Conservation (phyloP, 2,888 invertebrate genomes). For the Anodontia alba region DNA sequence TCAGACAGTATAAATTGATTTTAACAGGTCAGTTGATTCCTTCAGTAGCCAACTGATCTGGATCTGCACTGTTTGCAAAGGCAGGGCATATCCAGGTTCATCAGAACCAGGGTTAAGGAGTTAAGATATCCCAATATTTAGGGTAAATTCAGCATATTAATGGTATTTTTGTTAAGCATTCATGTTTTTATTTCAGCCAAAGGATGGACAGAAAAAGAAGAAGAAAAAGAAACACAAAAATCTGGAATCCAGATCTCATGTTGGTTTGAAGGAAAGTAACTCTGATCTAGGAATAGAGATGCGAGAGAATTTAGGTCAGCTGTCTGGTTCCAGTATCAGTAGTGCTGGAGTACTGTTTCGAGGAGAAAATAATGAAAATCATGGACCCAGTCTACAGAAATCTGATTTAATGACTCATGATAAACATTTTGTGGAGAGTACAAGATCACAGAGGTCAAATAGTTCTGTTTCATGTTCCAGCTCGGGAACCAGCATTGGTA, state of each 20-base stretch:
- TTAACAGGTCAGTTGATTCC: no score
- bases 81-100: no score
- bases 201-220: conserved; percentile 57
- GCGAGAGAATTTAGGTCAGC: not conserved
- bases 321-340: conserved; percentile 15
- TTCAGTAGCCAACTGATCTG: no score
- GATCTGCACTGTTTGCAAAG: no score
- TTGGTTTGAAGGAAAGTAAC: conserved; percentile 13
- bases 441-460: conserved; percentile 17
- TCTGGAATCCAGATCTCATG: conserved; percentile 34
- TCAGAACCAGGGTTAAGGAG: no score
- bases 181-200: conserved; percentile 31
- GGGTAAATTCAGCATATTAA: no score
- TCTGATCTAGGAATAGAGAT: not conserved
- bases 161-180: no score
- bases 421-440: not conserved
- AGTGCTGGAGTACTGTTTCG: conserved; percentile 9
- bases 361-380: conserved; percentile 10
- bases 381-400: conserved; percentile 19
- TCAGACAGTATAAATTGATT: no score
- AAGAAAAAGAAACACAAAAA: conserved; percentile 65
- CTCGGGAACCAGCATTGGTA: conserved; percentile 5
- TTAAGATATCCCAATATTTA: no score
- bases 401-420: not conserved
- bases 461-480: conserved; percentile 30